Evolutionary conservation across 2,113 vertebrate genomes (phyloP), one percentile per base, ranked within the genome.

Genomic region (Poicephalus gulielmi): DNA sequence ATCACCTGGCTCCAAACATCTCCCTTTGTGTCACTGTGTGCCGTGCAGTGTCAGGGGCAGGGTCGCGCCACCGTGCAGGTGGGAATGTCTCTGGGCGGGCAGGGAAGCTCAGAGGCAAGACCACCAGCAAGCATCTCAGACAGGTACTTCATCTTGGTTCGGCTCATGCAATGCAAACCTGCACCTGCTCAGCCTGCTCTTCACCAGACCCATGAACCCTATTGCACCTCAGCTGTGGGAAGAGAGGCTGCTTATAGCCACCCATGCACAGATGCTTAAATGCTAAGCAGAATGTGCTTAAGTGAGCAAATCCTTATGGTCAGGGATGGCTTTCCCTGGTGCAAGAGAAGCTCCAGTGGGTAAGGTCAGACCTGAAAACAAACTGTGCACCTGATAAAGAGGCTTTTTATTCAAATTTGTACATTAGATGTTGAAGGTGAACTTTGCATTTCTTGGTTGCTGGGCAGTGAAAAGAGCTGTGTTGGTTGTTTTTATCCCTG

Each of bases 1-100:
- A 95, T 96, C 91, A 92, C 33, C 52, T 3, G 22, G 37, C 39
- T 89, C 17, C 44, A 49, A n/a, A 47, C 23, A 75, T 19, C 27
- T 76, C 47, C 50, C 7, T 20, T 33, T 11, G 47, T 1, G 3
- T 50, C 30, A 0, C 41, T 0, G 0, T 0, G 0, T 46, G 86
- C 41, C 2, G 1, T n/a, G 24, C 18, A 53, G 57, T 1, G 6
- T 49, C 1, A 1, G 47, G 67, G 68, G 59, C 63, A 31, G 50
- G 0, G 2, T 84, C 67, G 62, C 31, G 25, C 47, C 6, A 16
- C 67, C 0, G 0, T 41, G 77, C 73, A 86, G 91, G 76, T 90
- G 80, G 49, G 44, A 77, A 59, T 37, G 76, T 78, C 37, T 46
- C 46, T 0, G 0, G 55, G 63, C 91, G 74, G 53, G 62, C 69